These are phyloP conservation scores for Glareola pratincola DNA, from an alignment of 2,113 vertebrate genomes.

Conservation along the genomic window DNA sequence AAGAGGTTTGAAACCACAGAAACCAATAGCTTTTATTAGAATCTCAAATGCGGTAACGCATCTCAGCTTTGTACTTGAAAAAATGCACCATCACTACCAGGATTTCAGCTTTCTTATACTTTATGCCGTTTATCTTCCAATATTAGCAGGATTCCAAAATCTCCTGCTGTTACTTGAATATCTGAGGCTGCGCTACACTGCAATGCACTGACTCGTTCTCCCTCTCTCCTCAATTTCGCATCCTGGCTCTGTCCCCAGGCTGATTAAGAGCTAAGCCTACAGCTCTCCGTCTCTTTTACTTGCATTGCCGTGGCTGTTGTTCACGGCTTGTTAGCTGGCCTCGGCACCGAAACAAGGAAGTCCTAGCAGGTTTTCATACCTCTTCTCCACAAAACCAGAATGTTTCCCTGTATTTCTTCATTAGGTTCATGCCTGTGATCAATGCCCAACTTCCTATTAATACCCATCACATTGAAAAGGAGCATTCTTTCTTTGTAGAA, in stretches of 20 bases:
- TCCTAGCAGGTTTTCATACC: neutral
- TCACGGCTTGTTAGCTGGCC: neutral
- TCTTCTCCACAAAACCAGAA: neutral
- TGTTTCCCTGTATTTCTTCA: neutral
- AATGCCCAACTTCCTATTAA: neutral
- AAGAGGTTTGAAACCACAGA: conserved; percentile 26
- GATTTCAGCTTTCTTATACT: conserved; percentile 4
- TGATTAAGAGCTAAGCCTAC: conserved; percentile 3
- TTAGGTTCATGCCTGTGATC: neutral
- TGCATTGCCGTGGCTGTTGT: neutral
- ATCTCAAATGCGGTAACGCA: neutral
- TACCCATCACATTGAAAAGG: neutral
- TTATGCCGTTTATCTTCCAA: conserved; percentile 17
- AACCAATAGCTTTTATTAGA: conserved; percentile 3
- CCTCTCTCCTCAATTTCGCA: neutral
- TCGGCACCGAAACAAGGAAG: neutral
- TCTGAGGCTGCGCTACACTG: neutral
- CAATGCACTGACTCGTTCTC: neutral
- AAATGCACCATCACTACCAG: neutral
- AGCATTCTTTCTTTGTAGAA: neutral
- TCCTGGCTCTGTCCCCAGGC: neutral
- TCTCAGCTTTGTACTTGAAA: neutral
- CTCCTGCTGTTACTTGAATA: conserved; percentile 1
- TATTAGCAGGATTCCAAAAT: conserved; percentile 19
- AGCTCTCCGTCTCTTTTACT: neutral